phyloP scores from a whole-genome alignment of 2,888 invertebrate genomes.

The Odontomyia ornata region DNA sequence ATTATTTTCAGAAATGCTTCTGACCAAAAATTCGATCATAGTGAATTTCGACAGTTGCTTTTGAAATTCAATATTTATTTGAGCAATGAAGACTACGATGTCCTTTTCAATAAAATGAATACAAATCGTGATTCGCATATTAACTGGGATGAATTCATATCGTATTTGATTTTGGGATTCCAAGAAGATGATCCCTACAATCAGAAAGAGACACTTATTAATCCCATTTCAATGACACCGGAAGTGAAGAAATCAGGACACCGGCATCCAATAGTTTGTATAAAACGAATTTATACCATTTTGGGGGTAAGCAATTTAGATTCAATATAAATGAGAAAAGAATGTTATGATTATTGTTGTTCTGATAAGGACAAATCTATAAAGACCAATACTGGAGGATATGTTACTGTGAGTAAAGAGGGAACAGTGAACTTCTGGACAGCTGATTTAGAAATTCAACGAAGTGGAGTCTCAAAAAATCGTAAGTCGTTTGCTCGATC shows the following conservation, averaged over 20 bases:
- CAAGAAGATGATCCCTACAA: constrained; percentile 72
- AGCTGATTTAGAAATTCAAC: constrained; percentile 72
- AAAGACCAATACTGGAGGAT: constrained; percentile 73
- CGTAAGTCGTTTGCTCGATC: too few species aligned
- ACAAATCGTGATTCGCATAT: constrained; percentile 66
- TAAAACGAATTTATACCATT: constrained; percentile 72
- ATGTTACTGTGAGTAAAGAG: constrained; percentile 79
- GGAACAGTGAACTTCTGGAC: constrained; percentile 83
- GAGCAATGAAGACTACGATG: constrained; percentile 68
- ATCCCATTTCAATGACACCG: constrained; percentile 71
- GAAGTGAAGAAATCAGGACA: constrained; percentile 72
- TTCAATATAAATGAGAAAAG: background rate
- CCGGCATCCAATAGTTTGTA: constrained; percentile 73
- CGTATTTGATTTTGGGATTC: constrained; percentile 78
- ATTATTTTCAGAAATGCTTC: constrained; percentile 53
- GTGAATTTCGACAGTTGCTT: constrained; percentile 56
- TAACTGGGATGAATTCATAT: constrained; percentile 82
- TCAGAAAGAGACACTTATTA: constrained; percentile 70
- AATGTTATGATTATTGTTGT: background rate
- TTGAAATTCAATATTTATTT: constrained; percentile 55
- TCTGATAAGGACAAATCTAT: constrained; percentile 66
- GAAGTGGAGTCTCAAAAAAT: constrained; percentile 71
- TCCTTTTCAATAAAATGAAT: constrained; percentile 72
- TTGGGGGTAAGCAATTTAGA: constrained; percentile 14
- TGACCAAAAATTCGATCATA: constrained; percentile 53